Evolutionary conservation across 2,888 invertebrate species (phyloP).

Genomic region (Hypselothyrea guttata): DNA sequence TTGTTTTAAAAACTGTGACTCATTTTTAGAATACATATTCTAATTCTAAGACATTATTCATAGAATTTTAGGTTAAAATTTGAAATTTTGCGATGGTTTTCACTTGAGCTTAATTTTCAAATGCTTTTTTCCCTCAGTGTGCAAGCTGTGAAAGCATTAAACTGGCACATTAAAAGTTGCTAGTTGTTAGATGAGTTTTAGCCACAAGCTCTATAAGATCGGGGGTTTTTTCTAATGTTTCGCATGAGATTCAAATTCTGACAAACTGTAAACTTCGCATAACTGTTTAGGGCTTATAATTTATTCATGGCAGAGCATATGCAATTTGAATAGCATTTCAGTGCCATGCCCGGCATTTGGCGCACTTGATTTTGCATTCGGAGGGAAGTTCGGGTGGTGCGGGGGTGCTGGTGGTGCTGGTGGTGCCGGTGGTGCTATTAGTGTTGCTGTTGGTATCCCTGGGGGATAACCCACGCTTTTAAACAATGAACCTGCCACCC

Average conservation of each 20-base stretch:
- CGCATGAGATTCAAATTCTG: constrained; percentile 2
- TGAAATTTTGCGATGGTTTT: no score
- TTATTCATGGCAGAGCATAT: constrained; percentile 42
- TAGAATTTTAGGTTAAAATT: no score
- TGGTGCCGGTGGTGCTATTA: not conserved
- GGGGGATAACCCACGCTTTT: constrained; percentile 10
- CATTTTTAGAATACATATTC: no score
- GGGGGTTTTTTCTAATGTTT: not conserved
- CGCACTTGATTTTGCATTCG: constrained; percentile 26
- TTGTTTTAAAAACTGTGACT: no score
- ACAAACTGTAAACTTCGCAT: constrained; percentile 16
- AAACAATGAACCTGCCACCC: constrained; percentile 43
- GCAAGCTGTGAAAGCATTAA: constrained; percentile 4
- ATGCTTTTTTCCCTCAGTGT: no score
- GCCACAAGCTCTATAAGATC: not conserved
- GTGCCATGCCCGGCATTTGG: constrained; percentile 5
- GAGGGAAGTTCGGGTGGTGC: not conserved
- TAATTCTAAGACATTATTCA: no score
- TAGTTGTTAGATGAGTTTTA: not conserved
- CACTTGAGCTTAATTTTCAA: no score
- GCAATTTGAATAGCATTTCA: constrained; percentile 38
- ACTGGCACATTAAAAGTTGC: constrained; percentile 2
- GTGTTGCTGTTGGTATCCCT: constrained; percentile 23
- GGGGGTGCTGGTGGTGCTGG: not conserved
- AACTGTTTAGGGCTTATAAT: constrained; percentile 32